Percentiles rank a stretch among this genome's conserved stretches.
These are phyloP conservation scores for Proterorhinus semilunaris DNA, from an alignment of 2,113 vertebrate species.

Conservation along the genomic window DNA sequence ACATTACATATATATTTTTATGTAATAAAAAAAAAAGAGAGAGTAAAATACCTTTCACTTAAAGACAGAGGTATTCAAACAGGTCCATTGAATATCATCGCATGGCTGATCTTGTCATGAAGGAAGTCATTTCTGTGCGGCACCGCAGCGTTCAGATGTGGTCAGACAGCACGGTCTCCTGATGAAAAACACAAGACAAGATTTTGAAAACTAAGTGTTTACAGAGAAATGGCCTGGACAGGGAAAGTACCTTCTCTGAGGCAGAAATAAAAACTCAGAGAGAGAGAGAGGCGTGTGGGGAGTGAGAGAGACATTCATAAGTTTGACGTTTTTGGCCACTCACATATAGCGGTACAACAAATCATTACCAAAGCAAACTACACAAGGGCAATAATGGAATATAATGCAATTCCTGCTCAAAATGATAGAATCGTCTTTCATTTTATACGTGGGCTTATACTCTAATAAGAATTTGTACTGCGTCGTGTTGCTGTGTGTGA, in stretches of 20 bases:
- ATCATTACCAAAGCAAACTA: not conserved
- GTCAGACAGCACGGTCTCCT: conserved; percentile 54
- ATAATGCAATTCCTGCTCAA: too few species aligned
- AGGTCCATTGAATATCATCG: conserved; percentile 1
- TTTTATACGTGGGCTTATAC: too few species aligned
- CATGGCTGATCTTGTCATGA: conserved; percentile 29
- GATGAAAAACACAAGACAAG: conserved; percentile 47
- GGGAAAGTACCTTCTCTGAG: conserved; percentile 67
- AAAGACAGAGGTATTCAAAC: conserved; percentile 16
- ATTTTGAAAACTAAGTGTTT: conserved; percentile 76
- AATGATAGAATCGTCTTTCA: too few species aligned
- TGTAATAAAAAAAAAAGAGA: not conserved
- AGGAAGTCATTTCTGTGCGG: conserved; percentile 67
- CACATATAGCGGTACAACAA: conserved; percentile 37
- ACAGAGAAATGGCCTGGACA: conserved; percentile 73
- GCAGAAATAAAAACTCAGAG: conserved; percentile 70
- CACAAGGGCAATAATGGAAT: too few species aligned
- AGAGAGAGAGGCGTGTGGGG: conserved; percentile 71
- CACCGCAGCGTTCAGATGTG: conserved; percentile 70
- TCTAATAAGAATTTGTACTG: too few species aligned
- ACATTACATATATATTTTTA: not conserved
- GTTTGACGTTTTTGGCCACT: conserved; percentile 64
- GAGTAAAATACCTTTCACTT: conserved; percentile 18
- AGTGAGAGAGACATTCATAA: conserved; percentile 69
- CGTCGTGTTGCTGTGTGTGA: too few species aligned